A percentile compares a stretch with the other conserved stretches of the same genome.
Evolutionary conservation across 2,888 invertebrate genomes (phyloP).

Genomic region (Hirtodrosophila duncani): DNA sequence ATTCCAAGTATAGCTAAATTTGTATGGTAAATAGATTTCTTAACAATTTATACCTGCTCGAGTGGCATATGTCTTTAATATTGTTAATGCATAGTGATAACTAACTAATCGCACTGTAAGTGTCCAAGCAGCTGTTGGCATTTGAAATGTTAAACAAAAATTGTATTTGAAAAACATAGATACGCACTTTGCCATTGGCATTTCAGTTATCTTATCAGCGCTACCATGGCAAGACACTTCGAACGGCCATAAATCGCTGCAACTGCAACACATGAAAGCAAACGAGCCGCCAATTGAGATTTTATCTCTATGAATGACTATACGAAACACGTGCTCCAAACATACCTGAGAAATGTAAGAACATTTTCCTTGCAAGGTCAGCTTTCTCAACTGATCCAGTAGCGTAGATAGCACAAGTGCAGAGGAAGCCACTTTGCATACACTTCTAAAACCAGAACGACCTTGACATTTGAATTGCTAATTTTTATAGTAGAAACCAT

Average conservation of each 20-base stretch:
- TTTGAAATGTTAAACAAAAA: no score
- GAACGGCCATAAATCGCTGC: constrained; percentile 24
- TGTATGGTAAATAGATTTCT: no score
- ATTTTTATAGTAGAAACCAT: neutral
- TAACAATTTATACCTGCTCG: no score
- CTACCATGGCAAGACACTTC: constrained; percentile 4
- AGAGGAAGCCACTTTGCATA: neutral
- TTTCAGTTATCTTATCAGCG: constrained; percentile 30
- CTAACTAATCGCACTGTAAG: no score
- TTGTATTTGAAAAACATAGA: no score
- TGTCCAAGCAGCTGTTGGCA: no score
- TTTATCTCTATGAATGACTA: constrained; percentile 10
- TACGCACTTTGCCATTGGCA: no score
- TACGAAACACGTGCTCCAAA: no score
- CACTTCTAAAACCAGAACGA: constrained; percentile 11
- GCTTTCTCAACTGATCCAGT: constrained; percentile 22
- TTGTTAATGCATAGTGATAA: no score
- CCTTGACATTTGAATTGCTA: constrained; percentile 56
- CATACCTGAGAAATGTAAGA: no score
- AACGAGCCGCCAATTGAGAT: constrained; percentile 17
- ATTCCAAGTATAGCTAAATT: no score
- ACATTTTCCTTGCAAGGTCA: constrained; percentile 13
- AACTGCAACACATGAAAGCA: constrained; percentile 14
- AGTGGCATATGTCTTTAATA: no score
- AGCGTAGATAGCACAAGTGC: constrained; percentile 34